Conservation (phyloP, 2,888 invertebrate species). For the Cheilosia vulpina region DNA sequence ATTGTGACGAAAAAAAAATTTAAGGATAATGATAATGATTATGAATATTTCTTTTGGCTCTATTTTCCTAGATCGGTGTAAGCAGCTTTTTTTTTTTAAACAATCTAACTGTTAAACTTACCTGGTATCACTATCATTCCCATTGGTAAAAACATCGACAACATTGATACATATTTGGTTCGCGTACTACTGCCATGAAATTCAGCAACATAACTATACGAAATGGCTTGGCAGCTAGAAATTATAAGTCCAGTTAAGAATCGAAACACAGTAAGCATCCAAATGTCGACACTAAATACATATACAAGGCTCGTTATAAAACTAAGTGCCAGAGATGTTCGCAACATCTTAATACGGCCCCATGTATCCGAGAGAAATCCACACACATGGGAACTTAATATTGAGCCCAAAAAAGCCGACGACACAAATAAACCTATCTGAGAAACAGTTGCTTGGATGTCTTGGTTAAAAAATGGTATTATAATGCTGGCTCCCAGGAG, state of each 20-base stretch:
- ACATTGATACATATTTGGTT: slow-evolving; percentile 84
- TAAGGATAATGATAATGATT: too few species aligned
- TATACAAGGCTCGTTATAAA: slow-evolving; percentile 84
- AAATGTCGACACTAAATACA: slow-evolving; percentile 85
- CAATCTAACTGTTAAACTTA: slow-evolving; percentile 15
- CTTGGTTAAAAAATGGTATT: slow-evolving; percentile 87
- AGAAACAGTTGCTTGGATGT: slow-evolving; percentile 84
- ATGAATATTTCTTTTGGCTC: too few species aligned
- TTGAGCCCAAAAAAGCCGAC: slow-evolving; percentile 87
- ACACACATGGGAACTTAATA: slow-evolving; percentile 89
- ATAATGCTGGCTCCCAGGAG: slow-evolving; percentile 86
- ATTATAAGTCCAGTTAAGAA: slow-evolving; percentile 86
- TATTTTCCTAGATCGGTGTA: too few species aligned
- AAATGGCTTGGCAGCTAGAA: slow-evolving; percentile 82
- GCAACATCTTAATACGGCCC: slow-evolving; percentile 86
- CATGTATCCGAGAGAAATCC: slow-evolving; percentile 89
- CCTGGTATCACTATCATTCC: slow-evolving; percentile 85
- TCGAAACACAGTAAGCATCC: slow-evolving; percentile 85
- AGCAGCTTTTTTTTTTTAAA: too few species aligned
- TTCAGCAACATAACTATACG: slow-evolving; percentile 85
- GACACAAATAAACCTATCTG: slow-evolving; percentile 86
- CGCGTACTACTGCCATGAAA: slow-evolving; percentile 84
- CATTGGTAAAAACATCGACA: slow-evolving; percentile 84
- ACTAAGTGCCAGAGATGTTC: slow-evolving; percentile 84
- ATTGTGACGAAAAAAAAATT: too few species aligned